A percentile compares a stretch with the other conserved stretches of the same genome.
Conservation (phyloP, 2,797 vertebrate species). For the Psittacula derbiana region DNA sequence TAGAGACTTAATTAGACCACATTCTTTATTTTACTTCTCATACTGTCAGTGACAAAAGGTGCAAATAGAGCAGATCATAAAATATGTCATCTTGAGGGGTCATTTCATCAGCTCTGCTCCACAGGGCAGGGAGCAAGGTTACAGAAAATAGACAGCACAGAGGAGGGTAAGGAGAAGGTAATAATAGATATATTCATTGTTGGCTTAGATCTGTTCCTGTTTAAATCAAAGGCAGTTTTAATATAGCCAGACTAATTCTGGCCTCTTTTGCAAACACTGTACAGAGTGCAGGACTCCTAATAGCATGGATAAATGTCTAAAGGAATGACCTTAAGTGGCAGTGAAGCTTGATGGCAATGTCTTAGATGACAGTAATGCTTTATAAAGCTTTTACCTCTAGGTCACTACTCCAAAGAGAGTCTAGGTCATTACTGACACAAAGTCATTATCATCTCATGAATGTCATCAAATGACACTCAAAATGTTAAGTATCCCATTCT, state of each 20-base stretch:
- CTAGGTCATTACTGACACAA: background rate
- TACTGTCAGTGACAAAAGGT: background rate
- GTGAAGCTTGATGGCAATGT: background rate
- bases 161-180: background rate
- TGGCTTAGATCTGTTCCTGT: background rate
- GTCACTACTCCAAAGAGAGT: background rate
- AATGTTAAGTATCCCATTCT: slow-evolving; percentile 1
- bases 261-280: background rate
- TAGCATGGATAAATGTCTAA: background rate
- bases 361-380: background rate
- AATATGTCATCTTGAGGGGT: background rate
- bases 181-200: background rate
- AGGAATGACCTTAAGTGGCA: background rate
- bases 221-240: background rate
- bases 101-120: background rate
- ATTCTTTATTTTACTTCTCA: background rate
- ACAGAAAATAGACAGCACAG: background rate
- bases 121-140: background rate
- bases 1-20: background rate
- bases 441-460: background rate
- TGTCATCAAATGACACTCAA: background rate
- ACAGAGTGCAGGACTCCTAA: background rate
- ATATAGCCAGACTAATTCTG: background rate
- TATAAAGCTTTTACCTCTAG: background rate
- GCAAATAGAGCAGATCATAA: background rate